A percentile compares a stretch with the other conserved stretches of the same genome.
Evolutionary conservation across 2,113 vertebrate genomes (phyloP).

Genomic region (Pseudopodoces humilis): DNA sequence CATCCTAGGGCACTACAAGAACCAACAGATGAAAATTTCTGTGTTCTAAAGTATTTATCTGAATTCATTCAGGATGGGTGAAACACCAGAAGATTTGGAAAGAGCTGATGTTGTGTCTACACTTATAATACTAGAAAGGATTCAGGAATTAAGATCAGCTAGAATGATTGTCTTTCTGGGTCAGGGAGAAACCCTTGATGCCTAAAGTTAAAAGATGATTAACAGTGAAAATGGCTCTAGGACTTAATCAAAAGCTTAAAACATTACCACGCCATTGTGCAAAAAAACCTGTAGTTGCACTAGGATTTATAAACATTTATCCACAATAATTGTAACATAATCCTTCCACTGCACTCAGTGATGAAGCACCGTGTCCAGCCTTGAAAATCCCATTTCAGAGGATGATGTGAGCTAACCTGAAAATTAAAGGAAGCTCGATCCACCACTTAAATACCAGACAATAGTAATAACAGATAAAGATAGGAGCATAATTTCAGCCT

Average conservation of each 20-base stretch:
- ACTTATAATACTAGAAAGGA: neutral
- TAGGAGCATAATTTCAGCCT: neutral
- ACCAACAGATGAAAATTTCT: neutral
- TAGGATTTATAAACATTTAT: neutral
- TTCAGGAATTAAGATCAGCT: neutral
- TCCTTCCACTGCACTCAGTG: neutral
- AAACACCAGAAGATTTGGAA: neutral
- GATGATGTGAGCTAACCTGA: neutral
- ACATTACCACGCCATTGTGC: neutral
- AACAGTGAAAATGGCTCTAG: neutral
- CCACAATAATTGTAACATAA: neutral
- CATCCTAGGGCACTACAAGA: neutral
- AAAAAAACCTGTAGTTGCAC: neutral
- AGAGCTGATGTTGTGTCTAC: neutral
- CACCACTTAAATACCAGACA: neutral
- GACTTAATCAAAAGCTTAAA: slow-evolving; percentile 15
- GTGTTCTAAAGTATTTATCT: neutral
- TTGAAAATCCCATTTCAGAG: neutral
- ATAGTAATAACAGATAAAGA: neutral
- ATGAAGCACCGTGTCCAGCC: neutral
- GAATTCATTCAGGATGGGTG: neutral
- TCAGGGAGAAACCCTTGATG: neutral
- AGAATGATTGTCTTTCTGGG: neutral
- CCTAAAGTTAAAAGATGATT: neutral
- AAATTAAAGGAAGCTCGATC: neutral